These are phyloP conservation scores for Pseudachorutes palmiensis DNA, from an alignment of 1,140 invertebrate species.

Conservation along the genomic window DNA sequence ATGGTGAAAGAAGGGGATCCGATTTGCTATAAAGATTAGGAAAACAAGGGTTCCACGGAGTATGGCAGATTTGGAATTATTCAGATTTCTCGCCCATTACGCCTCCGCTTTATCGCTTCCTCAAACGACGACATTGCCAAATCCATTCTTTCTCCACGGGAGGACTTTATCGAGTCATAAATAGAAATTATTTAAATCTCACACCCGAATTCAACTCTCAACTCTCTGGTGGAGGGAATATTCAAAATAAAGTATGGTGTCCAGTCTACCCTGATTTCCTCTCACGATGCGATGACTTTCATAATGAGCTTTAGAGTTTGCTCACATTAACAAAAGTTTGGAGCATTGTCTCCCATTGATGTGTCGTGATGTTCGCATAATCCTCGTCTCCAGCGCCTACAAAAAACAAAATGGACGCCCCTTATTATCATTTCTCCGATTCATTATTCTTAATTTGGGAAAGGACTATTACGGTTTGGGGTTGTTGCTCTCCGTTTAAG, in stretches of 20 bases:
- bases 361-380: background rate
- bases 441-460: constrained; percentile 8
- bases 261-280: too few species aligned
- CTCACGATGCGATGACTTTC: too few species aligned
- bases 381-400: background rate
- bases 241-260: too few species aligned
- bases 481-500: background rate
- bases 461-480: too few species aligned
- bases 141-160: too few species aligned
- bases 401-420: background rate
- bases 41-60: constrained; percentile 32
- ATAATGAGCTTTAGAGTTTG: too few species aligned
- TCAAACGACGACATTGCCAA: background rate
- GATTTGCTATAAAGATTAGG: constrained; percentile 39
- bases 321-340: background rate
- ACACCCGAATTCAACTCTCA: too few species aligned
- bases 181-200: too few species aligned
- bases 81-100: constrained; percentile 28
- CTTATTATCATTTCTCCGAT: background rate
- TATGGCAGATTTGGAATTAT: constrained; percentile 38
- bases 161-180: too few species aligned
- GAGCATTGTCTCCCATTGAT: background rate
- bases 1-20: too few species aligned
- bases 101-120: background rate
- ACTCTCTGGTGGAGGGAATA: too few species aligned